Percentiles rank a stretch among this genome's conserved stretches.
phyloP scores from a whole-genome alignment of 2,888 invertebrate genomes.

The Pyrrhia umbra region DNA sequence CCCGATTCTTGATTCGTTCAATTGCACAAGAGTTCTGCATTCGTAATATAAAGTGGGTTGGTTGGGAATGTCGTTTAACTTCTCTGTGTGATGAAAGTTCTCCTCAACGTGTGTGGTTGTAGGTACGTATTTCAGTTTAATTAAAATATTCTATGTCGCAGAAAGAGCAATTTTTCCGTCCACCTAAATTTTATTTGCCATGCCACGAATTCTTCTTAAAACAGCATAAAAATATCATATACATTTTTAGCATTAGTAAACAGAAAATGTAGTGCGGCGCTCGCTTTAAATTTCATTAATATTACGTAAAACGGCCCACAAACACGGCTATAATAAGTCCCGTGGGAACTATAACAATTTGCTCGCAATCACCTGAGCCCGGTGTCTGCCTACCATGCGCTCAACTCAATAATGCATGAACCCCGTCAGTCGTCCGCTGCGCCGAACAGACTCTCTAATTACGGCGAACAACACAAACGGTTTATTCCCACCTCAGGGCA shows the following conservation, averaged over 20 bases:
- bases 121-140: conserved; percentile 45
- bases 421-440: conserved; percentile 73
- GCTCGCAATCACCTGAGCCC: conserved; percentile 76
- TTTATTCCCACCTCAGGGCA: conserved; percentile 80
- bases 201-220: conserved; percentile 25
- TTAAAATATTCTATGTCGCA: conserved; percentile 45
- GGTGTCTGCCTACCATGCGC: conserved; percentile 68
- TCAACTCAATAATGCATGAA: conserved; percentile 85
- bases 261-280: conserved; percentile 31
- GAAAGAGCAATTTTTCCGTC: conserved; percentile 27
- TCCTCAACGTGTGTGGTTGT: conserved; percentile 50
- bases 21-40: conserved; percentile 71
- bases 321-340: conserved; percentile 71
- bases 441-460: conserved; percentile 79
- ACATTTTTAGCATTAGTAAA: conserved; percentile 31
- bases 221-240: conserved; percentile 23
- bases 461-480: conserved; percentile 75
- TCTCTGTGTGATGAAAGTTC: conserved; percentile 72
- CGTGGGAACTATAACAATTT: conserved; percentile 84
- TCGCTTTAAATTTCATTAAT: conserved; percentile 61
- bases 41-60: conserved; percentile 70
- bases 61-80: conserved; percentile 70
- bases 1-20: conserved; percentile 65
- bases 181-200: conserved; percentile 17
- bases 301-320: conserved; percentile 65